phyloP scores from a whole-genome alignment of 2,797 vertebrate genomes.

The Miichthys miiuy region DNA sequence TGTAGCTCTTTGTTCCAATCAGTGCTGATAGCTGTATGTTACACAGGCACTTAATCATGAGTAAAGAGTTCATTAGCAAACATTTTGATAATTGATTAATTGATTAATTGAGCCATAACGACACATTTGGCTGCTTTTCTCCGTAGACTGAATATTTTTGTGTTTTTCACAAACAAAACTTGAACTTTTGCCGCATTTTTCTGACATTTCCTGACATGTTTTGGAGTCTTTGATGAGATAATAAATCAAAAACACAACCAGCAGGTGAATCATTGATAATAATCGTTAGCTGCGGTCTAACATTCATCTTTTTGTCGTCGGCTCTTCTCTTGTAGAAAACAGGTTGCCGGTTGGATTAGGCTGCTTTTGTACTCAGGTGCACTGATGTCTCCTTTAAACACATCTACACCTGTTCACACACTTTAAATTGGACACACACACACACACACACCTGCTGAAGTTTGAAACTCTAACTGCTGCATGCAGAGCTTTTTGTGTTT shows the following conservation, averaged over 20 bases:
- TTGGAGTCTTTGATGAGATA: not conserved
- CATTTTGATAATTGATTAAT: not conserved
- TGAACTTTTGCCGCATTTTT: not conserved
- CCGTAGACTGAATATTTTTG: not conserved
- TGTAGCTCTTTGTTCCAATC: too few species aligned
- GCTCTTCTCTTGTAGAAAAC: not conserved
- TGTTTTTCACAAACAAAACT: not conserved
- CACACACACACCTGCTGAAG: constrained; percentile 7
- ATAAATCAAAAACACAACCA: not conserved
- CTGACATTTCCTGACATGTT: not conserved
- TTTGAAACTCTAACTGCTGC: not conserved
- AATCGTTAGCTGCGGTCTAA: not conserved
- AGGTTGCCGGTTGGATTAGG: not conserved
- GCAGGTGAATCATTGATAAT: too few species aligned
- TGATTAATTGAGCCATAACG: not conserved
- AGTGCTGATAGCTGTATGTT: not conserved
- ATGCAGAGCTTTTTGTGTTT: constrained; percentile 41
- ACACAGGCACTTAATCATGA: not conserved
- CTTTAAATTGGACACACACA: not conserved
- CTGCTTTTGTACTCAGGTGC: not conserved
- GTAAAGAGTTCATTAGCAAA: not conserved
- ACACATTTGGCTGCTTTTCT: not conserved
- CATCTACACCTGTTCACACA: constrained; percentile 25
- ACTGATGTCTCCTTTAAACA: not conserved
- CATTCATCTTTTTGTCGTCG: not conserved